Evolutionary conservation across 2,797 vertebrate species (phyloP).

Genomic region (Macropodus opercularis): DNA sequence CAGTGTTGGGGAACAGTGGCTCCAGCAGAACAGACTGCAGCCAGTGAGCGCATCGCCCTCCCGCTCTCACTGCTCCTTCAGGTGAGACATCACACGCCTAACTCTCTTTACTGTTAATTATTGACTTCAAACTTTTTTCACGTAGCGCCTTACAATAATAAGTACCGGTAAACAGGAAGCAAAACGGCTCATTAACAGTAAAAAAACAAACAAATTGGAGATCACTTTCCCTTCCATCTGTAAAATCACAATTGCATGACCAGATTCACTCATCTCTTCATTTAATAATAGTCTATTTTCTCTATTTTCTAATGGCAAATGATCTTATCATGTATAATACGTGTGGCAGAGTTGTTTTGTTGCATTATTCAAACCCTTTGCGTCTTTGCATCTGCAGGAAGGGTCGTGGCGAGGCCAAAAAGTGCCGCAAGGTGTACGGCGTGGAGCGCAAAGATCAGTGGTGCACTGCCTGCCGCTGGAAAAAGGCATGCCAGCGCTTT

Average conservation of each 20-base stretch:
- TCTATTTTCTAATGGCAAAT: conserved; percentile 4
- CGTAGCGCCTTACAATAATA: no score
- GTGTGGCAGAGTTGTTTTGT: no score
- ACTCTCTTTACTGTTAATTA: no score
- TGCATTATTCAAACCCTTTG: neutral
- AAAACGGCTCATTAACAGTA: no score
- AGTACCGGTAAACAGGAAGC: no score
- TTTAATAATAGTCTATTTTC: conserved; percentile 15
- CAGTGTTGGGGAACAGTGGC: conserved; percentile 91
- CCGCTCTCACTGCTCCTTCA: conserved; percentile 85
- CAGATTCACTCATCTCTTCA: conserved; percentile 14
- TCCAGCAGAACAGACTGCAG: conserved; percentile 87
- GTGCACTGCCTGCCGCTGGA: conserved; percentile 94
- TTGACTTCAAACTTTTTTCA: no score
- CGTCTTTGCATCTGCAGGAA: conserved; percentile 77
- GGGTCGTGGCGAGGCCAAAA: conserved; percentile 90
- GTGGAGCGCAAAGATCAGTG: conserved; percentile 92
- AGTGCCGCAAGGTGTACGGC: conserved; percentile 92
- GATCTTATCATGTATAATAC: no score
- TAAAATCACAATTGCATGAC: conserved; percentile 6
- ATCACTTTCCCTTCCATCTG: neutral
- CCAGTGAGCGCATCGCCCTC: conserved; percentile 88
- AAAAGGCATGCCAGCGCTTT: conserved; percentile 94
- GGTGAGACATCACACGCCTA: conserved; percentile 69
- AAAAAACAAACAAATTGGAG: no score